Percentiles rank a stretch among this genome's conserved stretches.
These are phyloP conservation scores for Pantherophis alleghaniensis DNA, from an alignment of 2,797 vertebrate species.

Conservation along the genomic window DNA sequence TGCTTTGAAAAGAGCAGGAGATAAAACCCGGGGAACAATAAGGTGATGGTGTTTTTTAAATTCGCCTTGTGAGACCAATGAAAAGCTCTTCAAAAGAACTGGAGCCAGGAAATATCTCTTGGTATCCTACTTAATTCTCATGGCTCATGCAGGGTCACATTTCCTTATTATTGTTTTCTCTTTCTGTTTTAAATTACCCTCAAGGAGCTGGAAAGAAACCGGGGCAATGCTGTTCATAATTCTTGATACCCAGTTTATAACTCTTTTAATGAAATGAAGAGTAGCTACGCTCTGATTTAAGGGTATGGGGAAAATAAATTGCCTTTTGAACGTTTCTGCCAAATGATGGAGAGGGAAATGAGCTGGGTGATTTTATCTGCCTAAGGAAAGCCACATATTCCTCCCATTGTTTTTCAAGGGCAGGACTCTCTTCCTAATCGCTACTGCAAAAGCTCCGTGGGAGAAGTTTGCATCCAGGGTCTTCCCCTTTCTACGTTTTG, in stretches of 20 bases:
- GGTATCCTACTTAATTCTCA: background rate
- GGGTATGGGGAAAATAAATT: background rate
- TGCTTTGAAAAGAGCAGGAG: conserved; percentile 26
- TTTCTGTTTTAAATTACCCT: conserved; percentile 27
- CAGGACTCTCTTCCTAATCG: background rate
- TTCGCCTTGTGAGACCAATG: conserved; percentile 16
- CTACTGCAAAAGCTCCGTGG: background rate
- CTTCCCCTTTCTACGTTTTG: background rate
- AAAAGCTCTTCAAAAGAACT: conserved; percentile 26
- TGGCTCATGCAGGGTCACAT: conserved; percentile 13
- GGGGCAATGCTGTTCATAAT: conserved; percentile 32
- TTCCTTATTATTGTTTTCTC: conserved; percentile 4
- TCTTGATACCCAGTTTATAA: conserved; percentile 55
- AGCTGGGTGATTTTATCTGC: background rate
- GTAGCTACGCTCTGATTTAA: background rate
- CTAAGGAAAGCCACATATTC: background rate
- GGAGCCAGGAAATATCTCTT: background rate
- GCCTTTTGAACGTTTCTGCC: background rate
- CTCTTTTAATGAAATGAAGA: conserved; percentile 7
- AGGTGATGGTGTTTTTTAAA: background rate
- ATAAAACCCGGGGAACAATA: conserved; percentile 25
- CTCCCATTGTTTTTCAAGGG: background rate
- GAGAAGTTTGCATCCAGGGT: background rate
- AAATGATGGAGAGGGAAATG: background rate
- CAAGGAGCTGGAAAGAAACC: background rate